These are phyloP conservation scores for Porites rus DNA, from an alignment of 92 coral and sea anemone genomes.

Conservation along the genomic window DNA sequence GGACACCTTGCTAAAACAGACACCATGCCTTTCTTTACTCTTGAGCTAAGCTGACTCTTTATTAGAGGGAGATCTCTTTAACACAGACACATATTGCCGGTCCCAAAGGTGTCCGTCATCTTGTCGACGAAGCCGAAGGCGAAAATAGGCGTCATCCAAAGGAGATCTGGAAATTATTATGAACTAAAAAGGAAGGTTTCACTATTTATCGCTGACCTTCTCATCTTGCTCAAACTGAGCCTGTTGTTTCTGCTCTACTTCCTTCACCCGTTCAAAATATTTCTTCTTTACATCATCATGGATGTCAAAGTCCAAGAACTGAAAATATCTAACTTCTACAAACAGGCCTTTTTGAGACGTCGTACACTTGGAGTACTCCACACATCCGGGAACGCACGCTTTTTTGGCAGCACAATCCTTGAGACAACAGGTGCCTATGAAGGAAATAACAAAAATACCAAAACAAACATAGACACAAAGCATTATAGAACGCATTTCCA, in stretches of 20 bases:
- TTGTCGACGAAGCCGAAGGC: no score
- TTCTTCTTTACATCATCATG: constrained; percentile 80
- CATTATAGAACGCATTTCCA: no score
- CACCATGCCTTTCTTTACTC: no score
- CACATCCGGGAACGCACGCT: constrained; percentile 60
- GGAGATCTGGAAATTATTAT: no score
- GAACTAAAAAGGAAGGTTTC: no score
- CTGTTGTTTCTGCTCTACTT: constrained; percentile 84
- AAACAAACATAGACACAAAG: neutral
- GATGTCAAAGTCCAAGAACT: constrained; percentile 83
- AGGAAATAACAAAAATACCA: neutral
- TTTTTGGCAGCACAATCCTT: constrained; percentile 58
- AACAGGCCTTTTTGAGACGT: constrained; percentile 82
- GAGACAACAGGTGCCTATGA: constrained; percentile 54
- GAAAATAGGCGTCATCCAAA: no score
- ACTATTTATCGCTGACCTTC: constrained; percentile 50
- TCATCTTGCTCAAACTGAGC: constrained; percentile 79
- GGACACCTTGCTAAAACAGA: no score
- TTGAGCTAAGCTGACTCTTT: no score
- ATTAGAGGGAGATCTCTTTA: no score
- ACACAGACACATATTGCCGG: no score
- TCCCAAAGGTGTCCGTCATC: no score
- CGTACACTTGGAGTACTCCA: constrained; percentile 63
- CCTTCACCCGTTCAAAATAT: constrained; percentile 82
- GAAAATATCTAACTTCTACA: constrained; percentile 89